Evolutionary conservation across 2,113 vertebrate species (phyloP).

Genomic region (Mesitornis unicolor): DNA sequence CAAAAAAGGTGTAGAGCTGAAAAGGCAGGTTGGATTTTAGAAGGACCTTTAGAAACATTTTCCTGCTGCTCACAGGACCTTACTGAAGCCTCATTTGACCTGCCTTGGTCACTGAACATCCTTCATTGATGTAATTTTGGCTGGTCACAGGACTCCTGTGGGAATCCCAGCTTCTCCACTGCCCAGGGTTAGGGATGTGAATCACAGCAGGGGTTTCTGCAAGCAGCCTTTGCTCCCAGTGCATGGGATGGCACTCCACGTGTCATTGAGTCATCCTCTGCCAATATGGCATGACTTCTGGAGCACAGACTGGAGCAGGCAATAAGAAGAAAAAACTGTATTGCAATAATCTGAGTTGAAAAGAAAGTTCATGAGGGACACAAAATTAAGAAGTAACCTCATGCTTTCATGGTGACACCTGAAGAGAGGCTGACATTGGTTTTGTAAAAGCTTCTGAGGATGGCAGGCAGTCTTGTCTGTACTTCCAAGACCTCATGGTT

Average conservation of each 20-base stretch:
- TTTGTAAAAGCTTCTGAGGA: neutral
- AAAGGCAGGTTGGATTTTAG: neutral
- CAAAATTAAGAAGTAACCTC: neutral
- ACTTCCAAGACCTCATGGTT: neutral
- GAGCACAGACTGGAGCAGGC: neutral
- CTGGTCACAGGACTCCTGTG: neutral
- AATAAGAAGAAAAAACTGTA: neutral
- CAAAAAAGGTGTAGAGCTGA: neutral
- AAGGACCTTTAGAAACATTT: neutral
- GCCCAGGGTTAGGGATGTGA: neutral
- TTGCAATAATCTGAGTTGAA: neutral
- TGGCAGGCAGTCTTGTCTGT: neutral
- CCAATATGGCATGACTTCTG: neutral
- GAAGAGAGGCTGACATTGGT: neutral
- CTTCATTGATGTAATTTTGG: neutral
- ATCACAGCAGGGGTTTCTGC: neutral
- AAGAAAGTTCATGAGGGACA: neutral
- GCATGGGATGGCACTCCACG: neutral
- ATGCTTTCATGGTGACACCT: neutral
- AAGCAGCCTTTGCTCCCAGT: neutral
- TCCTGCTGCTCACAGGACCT: fast-evolving
- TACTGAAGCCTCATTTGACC: neutral
- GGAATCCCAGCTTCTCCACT: neutral
- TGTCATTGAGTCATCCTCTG: neutral
- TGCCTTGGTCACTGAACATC: neutral